A percentile compares a stretch with the other conserved stretches of the same genome.
These are phyloP conservation scores for Poeciliopsis occidentalis DNA, from an alignment of 2,113 vertebrate species.

Conservation along the genomic window DNA sequence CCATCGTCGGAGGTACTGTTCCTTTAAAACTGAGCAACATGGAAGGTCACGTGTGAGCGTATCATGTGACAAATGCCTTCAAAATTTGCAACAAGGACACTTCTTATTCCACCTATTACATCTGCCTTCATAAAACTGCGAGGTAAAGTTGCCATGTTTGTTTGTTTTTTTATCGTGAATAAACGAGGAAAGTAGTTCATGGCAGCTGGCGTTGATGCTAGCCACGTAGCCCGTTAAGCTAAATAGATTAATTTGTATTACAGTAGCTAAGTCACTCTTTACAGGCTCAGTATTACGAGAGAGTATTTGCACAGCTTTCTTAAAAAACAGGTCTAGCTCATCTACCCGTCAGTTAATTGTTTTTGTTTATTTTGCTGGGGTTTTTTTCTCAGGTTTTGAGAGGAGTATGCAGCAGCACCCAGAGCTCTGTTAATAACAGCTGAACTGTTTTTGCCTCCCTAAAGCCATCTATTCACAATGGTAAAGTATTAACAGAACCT, in stretches of 20 bases:
- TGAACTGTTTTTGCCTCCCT: background rate
- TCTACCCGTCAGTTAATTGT: background rate
- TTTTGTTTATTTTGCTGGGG: background rate
- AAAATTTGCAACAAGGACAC: background rate
- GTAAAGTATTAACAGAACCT: slow-evolving; percentile 12
- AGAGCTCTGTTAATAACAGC: background rate
- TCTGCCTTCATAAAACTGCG: background rate
- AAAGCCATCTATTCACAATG: slow-evolving; percentile 25
- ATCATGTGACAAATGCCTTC: slow-evolving; percentile 59
- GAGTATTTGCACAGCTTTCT: background rate
- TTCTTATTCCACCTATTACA: background rate
- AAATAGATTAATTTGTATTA: slow-evolving; percentile 7
- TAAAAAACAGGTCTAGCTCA: background rate
- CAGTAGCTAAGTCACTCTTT: background rate
- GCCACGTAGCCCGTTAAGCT: slow-evolving; percentile 37
- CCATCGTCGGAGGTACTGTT: background rate
- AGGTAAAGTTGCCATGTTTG: slow-evolving; percentile 17
- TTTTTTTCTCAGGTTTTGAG: background rate
- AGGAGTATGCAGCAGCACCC: slow-evolving; percentile 32
- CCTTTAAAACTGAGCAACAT: slow-evolving; percentile 29
- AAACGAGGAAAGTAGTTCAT: background rate
- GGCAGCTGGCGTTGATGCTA: slow-evolving; percentile 25
- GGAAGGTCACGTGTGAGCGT: slow-evolving; percentile 41
- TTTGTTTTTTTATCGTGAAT: accelerated
- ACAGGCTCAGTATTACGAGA: accelerated